These are phyloP conservation scores for Candoia aspera DNA, from an alignment of 2,113 vertebrate species.

Conservation along the genomic window DNA sequence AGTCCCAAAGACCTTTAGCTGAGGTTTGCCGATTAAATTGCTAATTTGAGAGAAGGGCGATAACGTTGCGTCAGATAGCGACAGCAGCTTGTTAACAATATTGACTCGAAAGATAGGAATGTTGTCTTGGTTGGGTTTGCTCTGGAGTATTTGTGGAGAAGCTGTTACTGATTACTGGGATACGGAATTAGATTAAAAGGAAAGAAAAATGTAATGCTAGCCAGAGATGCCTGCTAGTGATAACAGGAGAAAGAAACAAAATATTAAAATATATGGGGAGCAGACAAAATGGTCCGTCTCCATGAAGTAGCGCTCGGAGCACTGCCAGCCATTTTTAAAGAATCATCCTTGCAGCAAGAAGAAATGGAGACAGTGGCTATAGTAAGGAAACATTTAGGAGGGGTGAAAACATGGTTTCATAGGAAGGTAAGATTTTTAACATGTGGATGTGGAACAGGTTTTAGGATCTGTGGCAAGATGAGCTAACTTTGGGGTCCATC, in stretches of 20 bases:
- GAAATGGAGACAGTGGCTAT: background rate
- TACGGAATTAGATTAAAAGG: too few relatives aligned
- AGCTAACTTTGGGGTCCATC: background rate
- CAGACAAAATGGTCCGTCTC: background rate
- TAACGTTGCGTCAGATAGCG: background rate
- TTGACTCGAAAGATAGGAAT: background rate
- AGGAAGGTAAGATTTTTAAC: background rate
- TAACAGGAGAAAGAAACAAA: background rate
- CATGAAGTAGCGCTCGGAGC: background rate
- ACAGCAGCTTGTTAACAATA: too few relatives aligned
- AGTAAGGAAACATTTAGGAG: background rate
- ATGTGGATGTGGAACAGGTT: background rate
- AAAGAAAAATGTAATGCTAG: too few relatives aligned
- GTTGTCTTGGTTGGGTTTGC: background rate
- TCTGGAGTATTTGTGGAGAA: background rate
- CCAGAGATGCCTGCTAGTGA: background rate
- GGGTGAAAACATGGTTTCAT: background rate
- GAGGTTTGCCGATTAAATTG: background rate
- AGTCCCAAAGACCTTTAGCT: background rate
- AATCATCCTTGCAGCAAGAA: background rate
- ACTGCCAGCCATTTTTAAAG: background rate
- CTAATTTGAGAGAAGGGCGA: background rate
- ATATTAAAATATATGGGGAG: background rate
- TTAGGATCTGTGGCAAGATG: background rate
- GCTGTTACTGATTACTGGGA: background rate